Evolutionary conservation across 2,888 invertebrate species (phyloP), one percentile per base, ranked within the genome.

Genomic region (Malacosoma neustria): DNA sequence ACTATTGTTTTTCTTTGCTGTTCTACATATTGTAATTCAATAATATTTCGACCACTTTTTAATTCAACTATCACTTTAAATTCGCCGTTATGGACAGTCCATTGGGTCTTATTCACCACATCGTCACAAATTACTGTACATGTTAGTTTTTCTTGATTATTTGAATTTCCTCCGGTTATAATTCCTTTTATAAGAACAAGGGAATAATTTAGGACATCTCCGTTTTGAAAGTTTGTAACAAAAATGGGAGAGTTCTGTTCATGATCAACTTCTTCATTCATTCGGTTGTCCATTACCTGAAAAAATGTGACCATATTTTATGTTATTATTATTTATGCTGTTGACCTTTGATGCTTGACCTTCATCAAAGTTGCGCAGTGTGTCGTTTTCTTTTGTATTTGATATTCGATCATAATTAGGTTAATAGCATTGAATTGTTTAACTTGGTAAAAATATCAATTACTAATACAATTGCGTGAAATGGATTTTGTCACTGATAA

Each of bases 11-110:
- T 73, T 33, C 56, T 55, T 50, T 77, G 70, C 42, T 81, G 75
- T 32, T 80, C 72, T 33, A 87, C 76, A 46, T 88, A 91, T 49
- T 88, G 84, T 30, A 94, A 68, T 44, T 81, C 80, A 41, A 93
- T 76, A 30, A 82, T 58, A 70, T 94, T 94, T 51, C 82, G 74
- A 7, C 93, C 93, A 32, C 74, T 76, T 41, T 80, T 69, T 30
- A 94, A 74, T 50, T 90, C 88, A 3, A 91, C 75, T 39, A 94
- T 68, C 14, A 89, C 87, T 70, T 93, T 92, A 61, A 94, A 94
- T 56, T 90, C 89, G 29, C 90, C 89, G 46, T 89, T 89, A 35
- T 87, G 69, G 32, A 92, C 80, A 44, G 88, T 88, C 91, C 92
- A 92, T 48, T 86, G 72, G 11, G 87, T 68, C 40, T 67, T 72